Evolutionary conservation across 1,140 invertebrate genomes (phyloP).

Genomic region (Neuroterus valhalla): DNA sequence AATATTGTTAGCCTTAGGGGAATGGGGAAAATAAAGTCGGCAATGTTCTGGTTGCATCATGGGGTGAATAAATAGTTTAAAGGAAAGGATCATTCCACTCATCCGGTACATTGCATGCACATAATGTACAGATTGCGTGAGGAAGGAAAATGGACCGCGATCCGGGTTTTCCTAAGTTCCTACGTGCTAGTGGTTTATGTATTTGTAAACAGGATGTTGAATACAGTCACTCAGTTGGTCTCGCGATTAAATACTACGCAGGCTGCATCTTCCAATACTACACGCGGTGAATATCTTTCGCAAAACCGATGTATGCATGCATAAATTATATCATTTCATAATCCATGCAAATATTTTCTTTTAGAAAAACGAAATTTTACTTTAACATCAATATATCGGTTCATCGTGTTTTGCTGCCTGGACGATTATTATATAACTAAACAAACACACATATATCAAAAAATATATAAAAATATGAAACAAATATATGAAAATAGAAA

Average conservation of each 20-base stretch:
- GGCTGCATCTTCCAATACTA: slow-evolving; percentile 1
- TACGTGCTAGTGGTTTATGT: slow-evolving; percentile 18
- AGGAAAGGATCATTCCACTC: slow-evolving; percentile 24
- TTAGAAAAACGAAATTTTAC: slow-evolving; percentile 30
- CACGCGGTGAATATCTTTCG: slow-evolving; percentile 37
- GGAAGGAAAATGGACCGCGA: slow-evolving; percentile 26
- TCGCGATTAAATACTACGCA: slow-evolving; percentile 28
- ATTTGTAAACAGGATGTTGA: slow-evolving; percentile 31
- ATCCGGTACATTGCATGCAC: slow-evolving; percentile 26
- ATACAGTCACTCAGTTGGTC: slow-evolving; percentile 1
- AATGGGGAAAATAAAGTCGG: slow-evolving; percentile 30
- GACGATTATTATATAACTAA: no score
- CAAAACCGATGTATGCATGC: background rate
- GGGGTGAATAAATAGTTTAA: slow-evolving; percentile 35
- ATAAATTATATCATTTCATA: background rate
- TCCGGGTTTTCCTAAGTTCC: slow-evolving; percentile 17
- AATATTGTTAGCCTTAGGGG: slow-evolving; percentile 5
- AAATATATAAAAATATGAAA: no score
- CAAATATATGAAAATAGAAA: no score
- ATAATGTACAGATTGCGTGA: slow-evolving; percentile 34
- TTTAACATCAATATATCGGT: no score
- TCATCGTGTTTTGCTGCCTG: no score
- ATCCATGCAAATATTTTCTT: slow-evolving; percentile 36
- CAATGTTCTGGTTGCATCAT: slow-evolving; percentile 30
- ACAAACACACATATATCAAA: no score